Conservation (phyloP, 2,888 invertebrate genomes). For the Physocephala rufipes region DNA sequence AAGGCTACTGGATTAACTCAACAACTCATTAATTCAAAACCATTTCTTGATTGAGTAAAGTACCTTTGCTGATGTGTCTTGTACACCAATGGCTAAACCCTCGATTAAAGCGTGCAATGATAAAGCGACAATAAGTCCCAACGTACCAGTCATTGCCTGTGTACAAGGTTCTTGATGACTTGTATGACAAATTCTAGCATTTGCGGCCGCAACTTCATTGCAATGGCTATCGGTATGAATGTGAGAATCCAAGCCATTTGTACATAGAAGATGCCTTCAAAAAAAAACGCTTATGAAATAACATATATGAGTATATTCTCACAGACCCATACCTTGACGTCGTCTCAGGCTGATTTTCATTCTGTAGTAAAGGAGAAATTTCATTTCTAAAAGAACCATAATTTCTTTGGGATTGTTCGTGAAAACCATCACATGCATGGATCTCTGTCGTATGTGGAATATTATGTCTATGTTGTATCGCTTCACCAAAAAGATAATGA, state of each 20-base stretch:
- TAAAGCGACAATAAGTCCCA: conserved; percentile 77
- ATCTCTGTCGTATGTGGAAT: not conserved
- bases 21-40: too few relatives aligned
- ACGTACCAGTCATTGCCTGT: conserved; percentile 71
- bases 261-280: not conserved
- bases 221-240: conserved; percentile 41
- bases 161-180: conserved; percentile 74
- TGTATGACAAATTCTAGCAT: conserved; percentile 70
- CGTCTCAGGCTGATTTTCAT: not conserved
- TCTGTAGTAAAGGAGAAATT: conserved; percentile 42
- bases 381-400: conserved; percentile 53
- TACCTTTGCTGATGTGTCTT: conserved; percentile 73
- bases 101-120: conserved; percentile 82
- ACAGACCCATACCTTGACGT: conserved; percentile 11
- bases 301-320: too few relatives aligned
- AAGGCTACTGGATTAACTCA: not conserved
- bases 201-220: conserved; percentile 55
- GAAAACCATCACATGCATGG: not conserved
- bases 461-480: conserved; percentile 55
- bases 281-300: too few relatives aligned
- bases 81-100: conserved; percentile 83
- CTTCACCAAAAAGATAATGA: conserved; percentile 72
- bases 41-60: conserved; percentile 13
- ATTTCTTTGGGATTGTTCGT: conserved; percentile 31
- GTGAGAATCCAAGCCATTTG: not conserved